Percentiles rank a stretch among this genome's conserved stretches.
These are phyloP conservation scores for Hypocryptadius cinnamomeus DNA, from an alignment of 2,113 vertebrate species.

Conservation along the genomic window DNA sequence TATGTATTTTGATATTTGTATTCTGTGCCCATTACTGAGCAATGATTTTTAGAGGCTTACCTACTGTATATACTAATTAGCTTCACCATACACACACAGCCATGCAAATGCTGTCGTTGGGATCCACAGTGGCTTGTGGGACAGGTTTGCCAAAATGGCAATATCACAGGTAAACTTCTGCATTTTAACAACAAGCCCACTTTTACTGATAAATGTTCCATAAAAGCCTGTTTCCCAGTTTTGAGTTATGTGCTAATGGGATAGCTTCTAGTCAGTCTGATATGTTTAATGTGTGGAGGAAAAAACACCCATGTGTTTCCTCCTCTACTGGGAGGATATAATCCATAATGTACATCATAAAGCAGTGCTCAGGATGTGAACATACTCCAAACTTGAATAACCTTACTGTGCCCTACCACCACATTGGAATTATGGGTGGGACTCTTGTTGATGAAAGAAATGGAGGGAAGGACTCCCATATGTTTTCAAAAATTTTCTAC, in stretches of 20 bases:
- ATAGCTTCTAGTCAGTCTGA: background rate
- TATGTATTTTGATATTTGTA: background rate
- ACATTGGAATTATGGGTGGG: constrained; percentile 32
- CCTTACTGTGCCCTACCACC: background rate
- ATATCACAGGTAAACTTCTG: background rate
- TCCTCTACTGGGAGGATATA: background rate
- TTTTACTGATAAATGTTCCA: background rate
- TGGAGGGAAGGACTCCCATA: background rate
- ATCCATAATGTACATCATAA: background rate
- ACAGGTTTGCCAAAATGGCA: background rate
- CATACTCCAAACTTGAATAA: background rate
- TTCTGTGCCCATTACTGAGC: background rate
- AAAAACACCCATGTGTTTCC: background rate
- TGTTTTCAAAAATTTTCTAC: constrained; percentile 46
- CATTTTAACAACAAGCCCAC: background rate
- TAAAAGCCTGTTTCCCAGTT: background rate
- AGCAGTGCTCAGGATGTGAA: background rate
- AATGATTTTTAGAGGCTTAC: background rate
- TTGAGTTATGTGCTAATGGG: background rate
- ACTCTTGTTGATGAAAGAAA: background rate
- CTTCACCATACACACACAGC: background rate
- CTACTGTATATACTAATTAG: background rate
- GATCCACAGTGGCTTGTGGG: background rate
- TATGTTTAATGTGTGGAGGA: background rate
- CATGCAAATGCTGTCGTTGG: background rate